phyloP scores from a whole-genome alignment of 1,140 invertebrate species.

The Chelonus insularis region DNA sequence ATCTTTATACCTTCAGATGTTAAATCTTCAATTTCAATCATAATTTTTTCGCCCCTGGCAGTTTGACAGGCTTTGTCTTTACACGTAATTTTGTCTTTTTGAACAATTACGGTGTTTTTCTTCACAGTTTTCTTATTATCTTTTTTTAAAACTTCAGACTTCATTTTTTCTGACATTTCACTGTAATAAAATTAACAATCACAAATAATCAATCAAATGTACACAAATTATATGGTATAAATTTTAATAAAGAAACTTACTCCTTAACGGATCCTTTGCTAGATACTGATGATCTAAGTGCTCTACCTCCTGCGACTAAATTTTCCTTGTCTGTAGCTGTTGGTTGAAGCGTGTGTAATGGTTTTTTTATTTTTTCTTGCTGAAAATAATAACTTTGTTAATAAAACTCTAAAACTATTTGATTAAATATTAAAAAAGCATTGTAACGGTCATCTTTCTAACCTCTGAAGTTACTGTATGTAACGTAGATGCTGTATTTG shows the following conservation, averaged over 20 bases:
- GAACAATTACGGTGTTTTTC: constrained; percentile 31
- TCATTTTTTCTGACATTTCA: constrained; percentile 36
- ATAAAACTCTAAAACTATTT: no score
- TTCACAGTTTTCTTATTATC: constrained; percentile 36
- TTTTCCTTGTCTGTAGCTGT: constrained; percentile 68
- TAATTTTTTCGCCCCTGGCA: constrained; percentile 51
- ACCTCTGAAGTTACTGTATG: neutral
- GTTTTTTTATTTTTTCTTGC: constrained; percentile 59
- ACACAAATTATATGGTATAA: neutral
- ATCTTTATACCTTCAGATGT: constrained; percentile 63
- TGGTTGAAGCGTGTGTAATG: constrained; percentile 66
- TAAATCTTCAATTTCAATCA: constrained; percentile 65
- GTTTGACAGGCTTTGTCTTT: constrained; percentile 63
- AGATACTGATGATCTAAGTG: constrained; percentile 38
- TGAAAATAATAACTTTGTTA: constrained; percentile 32
- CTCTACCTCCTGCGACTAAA: constrained; percentile 62
- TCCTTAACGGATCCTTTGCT: constrained; percentile 40
- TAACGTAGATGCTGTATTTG: neutral
- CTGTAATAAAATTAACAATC: constrained; percentile 28
- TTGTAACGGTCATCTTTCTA: neutral
- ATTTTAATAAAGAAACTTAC: constrained; percentile 36
- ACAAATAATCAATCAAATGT: constrained; percentile 12
- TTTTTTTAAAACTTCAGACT: constrained; percentile 30
- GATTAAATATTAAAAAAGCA: neutral
- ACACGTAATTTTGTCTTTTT: constrained; percentile 42